Evolutionary conservation across 2,797 vertebrate species (phyloP).

Genomic region (Myotis myotis): DNA sequence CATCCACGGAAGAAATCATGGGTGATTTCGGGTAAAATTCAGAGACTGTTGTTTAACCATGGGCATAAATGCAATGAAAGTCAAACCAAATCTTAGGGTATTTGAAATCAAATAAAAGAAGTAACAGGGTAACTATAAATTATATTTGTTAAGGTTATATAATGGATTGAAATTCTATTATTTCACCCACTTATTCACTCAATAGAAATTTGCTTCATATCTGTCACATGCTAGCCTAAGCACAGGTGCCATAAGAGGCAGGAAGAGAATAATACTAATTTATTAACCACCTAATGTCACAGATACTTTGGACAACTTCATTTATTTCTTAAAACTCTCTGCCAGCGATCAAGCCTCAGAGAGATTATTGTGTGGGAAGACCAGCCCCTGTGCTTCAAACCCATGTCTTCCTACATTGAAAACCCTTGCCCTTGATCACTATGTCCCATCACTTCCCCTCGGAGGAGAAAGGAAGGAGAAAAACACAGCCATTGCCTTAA

Average conservation of each 20-base stretch:
- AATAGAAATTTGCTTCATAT: not conserved
- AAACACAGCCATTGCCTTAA: not conserved
- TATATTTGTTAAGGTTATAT: not conserved
- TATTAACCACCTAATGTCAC: not conserved
- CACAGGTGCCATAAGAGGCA: not conserved
- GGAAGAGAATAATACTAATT: not conserved
- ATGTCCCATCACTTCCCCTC: not conserved
- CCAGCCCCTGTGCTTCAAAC: not conserved
- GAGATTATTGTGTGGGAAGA: not conserved
- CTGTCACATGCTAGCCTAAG: not conserved
- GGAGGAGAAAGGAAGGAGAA: not conserved
- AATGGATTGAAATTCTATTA: not conserved
- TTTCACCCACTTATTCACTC: not conserved
- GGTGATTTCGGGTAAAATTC: slow-evolving; percentile 6
- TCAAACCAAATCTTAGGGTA: slow-evolving; percentile 10
- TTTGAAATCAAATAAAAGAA: slow-evolving; percentile 40
- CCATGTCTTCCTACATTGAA: not conserved
- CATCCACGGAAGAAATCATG: not conserved
- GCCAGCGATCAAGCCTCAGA: not conserved
- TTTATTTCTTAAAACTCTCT: not conserved
- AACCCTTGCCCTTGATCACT: not conserved
- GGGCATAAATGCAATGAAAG: slow-evolving; percentile 49
- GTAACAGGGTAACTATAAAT: not conserved
- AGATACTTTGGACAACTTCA: not conserved
- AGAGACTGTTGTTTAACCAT: slow-evolving; percentile 47